A percentile compares a stretch with the other conserved stretches of the same genome.
Conservation (phyloP, 2,797 vertebrate species). For the Acipenser oxyrinchus region DNA sequence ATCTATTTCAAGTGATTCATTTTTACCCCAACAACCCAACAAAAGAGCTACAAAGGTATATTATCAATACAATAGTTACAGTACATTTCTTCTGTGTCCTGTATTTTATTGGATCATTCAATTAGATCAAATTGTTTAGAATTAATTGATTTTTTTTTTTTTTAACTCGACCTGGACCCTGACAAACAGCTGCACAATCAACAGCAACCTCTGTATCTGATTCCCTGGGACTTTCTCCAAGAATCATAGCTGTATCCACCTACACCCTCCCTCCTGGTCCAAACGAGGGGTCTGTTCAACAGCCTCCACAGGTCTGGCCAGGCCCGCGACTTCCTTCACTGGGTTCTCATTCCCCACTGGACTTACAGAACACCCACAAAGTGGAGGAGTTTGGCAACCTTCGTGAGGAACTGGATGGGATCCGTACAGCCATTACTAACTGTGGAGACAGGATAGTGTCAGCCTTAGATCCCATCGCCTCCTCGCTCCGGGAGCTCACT, state of each 20-base stretch:
- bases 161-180: neutral
- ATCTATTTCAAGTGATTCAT: too few species aligned
- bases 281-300: neutral
- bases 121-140: too few species aligned
- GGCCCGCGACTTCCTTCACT: neutral
- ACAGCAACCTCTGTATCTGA: neutral
- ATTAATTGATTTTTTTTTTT: neutral
- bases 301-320: neutral
- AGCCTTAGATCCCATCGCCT: slow-evolving; percentile 8
- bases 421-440: slow-evolving; percentile 2
- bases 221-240: neutral
- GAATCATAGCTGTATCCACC: neutral
- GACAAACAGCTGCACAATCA: neutral
- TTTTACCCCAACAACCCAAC: too few species aligned
- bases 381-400: neutral
- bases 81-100: too few species aligned
- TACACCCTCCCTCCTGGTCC: neutral
- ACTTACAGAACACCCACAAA: neutral
- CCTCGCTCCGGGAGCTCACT: slow-evolving; percentile 7
- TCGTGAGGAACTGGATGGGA: neutral
- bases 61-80: too few species aligned
- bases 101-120: too few species aligned
- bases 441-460: slow-evolving; percentile 9
- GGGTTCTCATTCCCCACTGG: neutral
- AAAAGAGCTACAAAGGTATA: too few species aligned